Percentiles rank a stretch among this genome's conserved stretches.
phyloP scores from a whole-genome alignment of 2,888 invertebrate genomes.

The Mythimna vitellina region DNA sequence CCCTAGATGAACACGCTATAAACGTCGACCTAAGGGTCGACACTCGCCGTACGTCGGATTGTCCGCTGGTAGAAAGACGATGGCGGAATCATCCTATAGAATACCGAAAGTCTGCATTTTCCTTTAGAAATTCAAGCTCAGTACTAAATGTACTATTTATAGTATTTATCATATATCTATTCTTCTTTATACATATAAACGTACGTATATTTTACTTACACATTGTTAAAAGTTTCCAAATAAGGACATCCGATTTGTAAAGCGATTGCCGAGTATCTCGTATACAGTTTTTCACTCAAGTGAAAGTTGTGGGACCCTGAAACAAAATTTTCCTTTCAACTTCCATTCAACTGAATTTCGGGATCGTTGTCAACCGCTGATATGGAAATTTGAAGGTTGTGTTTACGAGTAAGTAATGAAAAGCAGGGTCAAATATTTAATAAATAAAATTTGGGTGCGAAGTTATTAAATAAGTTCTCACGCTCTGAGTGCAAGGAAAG shows the following conservation, averaged over 20 bases:
- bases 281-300: conserved; percentile 94
- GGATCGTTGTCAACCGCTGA: conserved; percentile 9
- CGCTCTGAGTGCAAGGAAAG: too few relatives aligned
- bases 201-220: conserved; percentile 87
- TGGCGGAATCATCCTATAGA: too few relatives aligned
- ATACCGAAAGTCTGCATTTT: not conserved
- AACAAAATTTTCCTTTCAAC: conserved; percentile 59
- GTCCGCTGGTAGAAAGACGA: too few relatives aligned
- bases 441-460: too few relatives aligned
- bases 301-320: conserved; percentile 93
- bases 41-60: too few relatives aligned
- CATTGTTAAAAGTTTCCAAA: conserved; percentile 93
- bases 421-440: too few relatives aligned
- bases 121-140: not conserved
- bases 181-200: too few relatives aligned
- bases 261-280: conserved; percentile 94
- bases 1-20: too few relatives aligned
- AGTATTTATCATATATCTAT: not conserved
- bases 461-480: too few relatives aligned
- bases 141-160: not conserved
- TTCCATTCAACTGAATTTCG: conserved; percentile 15
- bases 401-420: not conserved
- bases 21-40: too few relatives aligned
- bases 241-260: conserved; percentile 94
- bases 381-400: conserved; percentile 7